These are phyloP conservation scores for Lithophane ornitopus DNA, from an alignment of 2,888 invertebrate genomes.

Conservation along the genomic window DNA sequence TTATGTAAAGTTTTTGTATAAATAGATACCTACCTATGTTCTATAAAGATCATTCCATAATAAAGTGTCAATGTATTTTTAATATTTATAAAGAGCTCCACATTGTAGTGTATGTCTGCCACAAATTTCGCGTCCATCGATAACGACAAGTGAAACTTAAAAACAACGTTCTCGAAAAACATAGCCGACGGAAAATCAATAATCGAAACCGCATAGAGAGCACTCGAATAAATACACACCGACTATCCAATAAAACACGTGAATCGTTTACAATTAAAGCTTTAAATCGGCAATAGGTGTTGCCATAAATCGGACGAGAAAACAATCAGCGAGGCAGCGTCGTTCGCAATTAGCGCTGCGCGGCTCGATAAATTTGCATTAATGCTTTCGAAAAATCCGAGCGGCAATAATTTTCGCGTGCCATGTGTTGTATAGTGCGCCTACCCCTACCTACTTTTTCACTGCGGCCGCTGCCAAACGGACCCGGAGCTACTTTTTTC, in stretches of 20 bases:
- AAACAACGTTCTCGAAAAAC: slow-evolving; percentile 76
- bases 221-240: slow-evolving; percentile 87
- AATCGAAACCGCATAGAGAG: slow-evolving; percentile 86
- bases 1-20: background rate
- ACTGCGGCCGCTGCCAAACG: slow-evolving; percentile 68
- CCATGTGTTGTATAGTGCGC: slow-evolving; percentile 82
- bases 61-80: slow-evolving; percentile 22
- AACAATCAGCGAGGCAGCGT: slow-evolving; percentile 90
- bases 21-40: background rate
- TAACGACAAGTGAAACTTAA: slow-evolving; percentile 74
- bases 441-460: slow-evolving; percentile 63
- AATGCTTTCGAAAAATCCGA: slow-evolving; percentile 90
- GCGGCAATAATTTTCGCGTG: slow-evolving; percentile 88
- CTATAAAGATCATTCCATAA: slow-evolving; percentile 12
- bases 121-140: slow-evolving; percentile 32
- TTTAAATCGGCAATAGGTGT: slow-evolving; percentile 91
- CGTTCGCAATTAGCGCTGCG: slow-evolving; percentile 90
- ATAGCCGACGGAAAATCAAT: slow-evolving; percentile 85
- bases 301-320: slow-evolving; percentile 90
- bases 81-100: slow-evolving; percentile 12
- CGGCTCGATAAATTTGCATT: slow-evolving; percentile 90
- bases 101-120: slow-evolving; percentile 13
- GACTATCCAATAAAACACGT: slow-evolving; percentile 91
- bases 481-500: slow-evolving; percentile 58
- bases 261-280: slow-evolving; percentile 91